These are phyloP conservation scores for Dendropsophus ebraccatus DNA, from an alignment of 2,113 vertebrate genomes.

Conservation along the genomic window DNA sequence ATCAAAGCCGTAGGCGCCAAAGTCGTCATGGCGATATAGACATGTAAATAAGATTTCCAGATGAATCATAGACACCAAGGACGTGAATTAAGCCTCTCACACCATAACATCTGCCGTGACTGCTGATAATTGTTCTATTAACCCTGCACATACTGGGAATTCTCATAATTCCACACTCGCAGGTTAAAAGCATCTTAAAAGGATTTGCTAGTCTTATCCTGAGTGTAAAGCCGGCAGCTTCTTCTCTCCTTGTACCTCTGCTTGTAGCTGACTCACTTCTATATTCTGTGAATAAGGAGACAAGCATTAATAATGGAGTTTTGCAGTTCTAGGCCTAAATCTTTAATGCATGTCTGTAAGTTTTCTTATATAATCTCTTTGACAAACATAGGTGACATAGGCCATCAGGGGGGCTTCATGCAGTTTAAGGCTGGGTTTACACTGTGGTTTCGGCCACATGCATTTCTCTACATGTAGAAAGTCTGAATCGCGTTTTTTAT, in stretches of 20 bases:
- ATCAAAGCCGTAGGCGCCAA: constrained; percentile 11
- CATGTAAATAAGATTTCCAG: constrained; percentile 25
- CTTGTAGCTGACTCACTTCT: background rate
- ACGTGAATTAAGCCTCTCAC: constrained; percentile 33
- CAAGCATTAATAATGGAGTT: background rate
- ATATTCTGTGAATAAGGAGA: background rate
- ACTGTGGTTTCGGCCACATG: too few species aligned
- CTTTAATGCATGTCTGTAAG: background rate
- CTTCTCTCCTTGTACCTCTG: background rate
- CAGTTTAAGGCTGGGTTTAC: too few species aligned
- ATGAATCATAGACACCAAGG: constrained; percentile 27
- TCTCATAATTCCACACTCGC: background rate
- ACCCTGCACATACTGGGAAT: constrained; percentile 24
- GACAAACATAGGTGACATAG: too few species aligned
- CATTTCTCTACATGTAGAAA: too few species aligned
- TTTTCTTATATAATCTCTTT: background rate
- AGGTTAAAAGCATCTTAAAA: background rate
- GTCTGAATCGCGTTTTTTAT: too few species aligned
- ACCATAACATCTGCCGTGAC: constrained; percentile 25
- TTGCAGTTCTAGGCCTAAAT: background rate
- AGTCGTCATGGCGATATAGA: constrained; percentile 11
- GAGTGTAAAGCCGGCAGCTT: background rate
- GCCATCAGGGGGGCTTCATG: too few species aligned
- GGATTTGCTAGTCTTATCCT: background rate
- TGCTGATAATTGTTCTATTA: constrained; percentile 22